Evolutionary conservation across 2,797 vertebrate species (phyloP), one percentile per base, ranked within the genome.

Genomic region (Triplophysa bombifrons): DNA sequence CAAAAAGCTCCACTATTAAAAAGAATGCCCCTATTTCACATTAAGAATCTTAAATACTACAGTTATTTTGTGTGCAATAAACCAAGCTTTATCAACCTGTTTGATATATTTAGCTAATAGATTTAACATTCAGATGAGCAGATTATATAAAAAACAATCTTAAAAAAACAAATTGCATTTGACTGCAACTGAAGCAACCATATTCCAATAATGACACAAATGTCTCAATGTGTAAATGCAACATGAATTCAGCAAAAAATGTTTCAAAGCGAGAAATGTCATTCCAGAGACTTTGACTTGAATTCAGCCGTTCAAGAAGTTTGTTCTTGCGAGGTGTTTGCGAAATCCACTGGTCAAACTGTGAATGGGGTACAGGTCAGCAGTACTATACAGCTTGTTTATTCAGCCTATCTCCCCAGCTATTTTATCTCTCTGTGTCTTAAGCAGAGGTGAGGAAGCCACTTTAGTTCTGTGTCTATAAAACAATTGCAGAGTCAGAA

Each of bases 401-500:
- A 63, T 58, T 50, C 61, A 60, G 22, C 63, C 9, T 74, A 71
- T 79, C 80, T 61, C 48, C 44, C 16, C 10, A 22, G 41, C 38
- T 20, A 48, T 67, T 67, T 58, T 20, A 17, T 76, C 38, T 71
- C 66, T 74, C 22, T 50, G 20, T 87, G 85, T 85, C 83, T 89
- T 83, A 78, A 80, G 56, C 56, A 74, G 64, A 88, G 81, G 87
- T 90, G 90, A 90, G 84, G 89, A 88, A 91, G 89, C 93, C 93
- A 94, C 93, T 95, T 93, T 92, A 93, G 86, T 91, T 94, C 90
- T 89, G 92, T 92, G 93, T 90, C 89, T 92, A 92, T 94, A 94
- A 94, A 92, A 90, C 90, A 92, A 93, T 91, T 90, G 88, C 89
- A 83, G 82, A 83, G 87, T 89, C 86, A 89, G 89, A 89, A 84